A percentile compares a stretch with the other conserved stretches of the same genome.
These are phyloP conservation scores for Diachasmimorpha longicaudata DNA, from an alignment of 1,140 invertebrate genomes.

Conservation along the genomic window DNA sequence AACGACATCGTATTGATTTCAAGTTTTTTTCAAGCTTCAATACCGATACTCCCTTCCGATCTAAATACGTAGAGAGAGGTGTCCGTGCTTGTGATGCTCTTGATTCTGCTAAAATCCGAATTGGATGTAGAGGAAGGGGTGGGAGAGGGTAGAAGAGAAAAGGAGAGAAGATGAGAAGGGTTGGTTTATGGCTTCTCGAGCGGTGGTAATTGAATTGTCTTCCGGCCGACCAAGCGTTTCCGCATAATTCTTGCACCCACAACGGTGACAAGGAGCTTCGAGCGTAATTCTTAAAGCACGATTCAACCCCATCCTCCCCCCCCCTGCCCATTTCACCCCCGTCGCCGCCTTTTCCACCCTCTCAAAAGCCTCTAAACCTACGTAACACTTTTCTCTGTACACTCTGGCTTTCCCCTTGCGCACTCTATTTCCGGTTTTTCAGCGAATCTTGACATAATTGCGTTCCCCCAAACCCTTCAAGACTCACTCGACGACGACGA, in stretches of 20 bases:
- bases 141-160: not conserved
- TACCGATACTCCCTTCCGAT: not conserved
- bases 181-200: slow-evolving; percentile 50
- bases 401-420: not conserved
- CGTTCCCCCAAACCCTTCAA: not conserved
- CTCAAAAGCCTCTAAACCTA: not conserved
- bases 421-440: slow-evolving; percentile 24
- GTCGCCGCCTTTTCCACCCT: not conserved
- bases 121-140: too few species aligned
- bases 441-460: slow-evolving; percentile 7
- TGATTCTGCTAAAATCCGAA: not conserved
- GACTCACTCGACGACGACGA: not conserved
- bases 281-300: slow-evolving; percentile 28
- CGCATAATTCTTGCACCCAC: slow-evolving; percentile 28
- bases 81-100: not conserved
- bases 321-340: not conserved
- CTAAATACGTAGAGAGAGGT: not conserved
- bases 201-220: slow-evolving; percentile 48
- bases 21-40: not conserved
- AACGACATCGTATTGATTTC: not conserved
- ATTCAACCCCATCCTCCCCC: slow-evolving; percentile 8
- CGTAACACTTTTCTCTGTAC: not conserved
- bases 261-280: slow-evolving; percentile 30
- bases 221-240: slow-evolving; percentile 41
- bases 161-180: slow-evolving; percentile 12